Base-by-base conservation (phyloP, 2,113 vertebrate genomes). In the Falcunculus frontatus region DNA sequence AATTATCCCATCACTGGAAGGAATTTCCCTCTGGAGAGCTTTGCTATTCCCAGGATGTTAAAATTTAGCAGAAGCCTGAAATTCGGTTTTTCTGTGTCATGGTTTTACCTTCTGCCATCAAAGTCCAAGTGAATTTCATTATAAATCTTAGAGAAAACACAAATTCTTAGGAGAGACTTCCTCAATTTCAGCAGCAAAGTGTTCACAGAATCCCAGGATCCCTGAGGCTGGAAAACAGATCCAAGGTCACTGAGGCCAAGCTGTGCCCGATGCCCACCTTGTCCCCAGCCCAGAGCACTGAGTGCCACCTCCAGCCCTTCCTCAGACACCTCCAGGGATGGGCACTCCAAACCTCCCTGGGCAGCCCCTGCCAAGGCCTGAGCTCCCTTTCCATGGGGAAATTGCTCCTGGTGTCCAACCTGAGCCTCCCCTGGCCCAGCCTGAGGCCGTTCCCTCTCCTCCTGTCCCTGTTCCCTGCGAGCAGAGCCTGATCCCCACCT, bases 221-320 rank as follows among this genome's bases (percentile, higher is more conserved):
- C 9, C 7, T 11, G 17, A 1, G 22, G 37, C 0, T 37, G 86
- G 86, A 5, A 52, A 33, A 89, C 22, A 4, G 5, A 8, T 27
- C 32, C 32, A 8, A 72, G 30, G 2, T 1, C 49, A 7, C 0
- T 4, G 0, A 41, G 29, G 4, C 7, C 73, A 7, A 57, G 72
- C 74, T 49, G 74, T 39, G 47, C 47, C 67, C n/a, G 2, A 49
- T 73, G 19, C 42, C 72, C 72, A 47, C 55, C 72, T 59, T 59
- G 73, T 47, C 26, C 42, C 55, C 72, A 42, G 69, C 70, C 70
- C 70, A 55, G 39, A 73, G 69, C 69, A 2, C 70, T 47, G 8
- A 59, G 72, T 47, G 72, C 72, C 72, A 75, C 42, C 4, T 21
- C 53, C 72, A 75, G 39, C 3, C 55, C 20, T 22, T n/a, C 55